A percentile compares a stretch with the other conserved stretches of the same genome.
Evolutionary conservation across 2,113 vertebrate species (phyloP).

Genomic region (Halcyon malimbica): DNA sequence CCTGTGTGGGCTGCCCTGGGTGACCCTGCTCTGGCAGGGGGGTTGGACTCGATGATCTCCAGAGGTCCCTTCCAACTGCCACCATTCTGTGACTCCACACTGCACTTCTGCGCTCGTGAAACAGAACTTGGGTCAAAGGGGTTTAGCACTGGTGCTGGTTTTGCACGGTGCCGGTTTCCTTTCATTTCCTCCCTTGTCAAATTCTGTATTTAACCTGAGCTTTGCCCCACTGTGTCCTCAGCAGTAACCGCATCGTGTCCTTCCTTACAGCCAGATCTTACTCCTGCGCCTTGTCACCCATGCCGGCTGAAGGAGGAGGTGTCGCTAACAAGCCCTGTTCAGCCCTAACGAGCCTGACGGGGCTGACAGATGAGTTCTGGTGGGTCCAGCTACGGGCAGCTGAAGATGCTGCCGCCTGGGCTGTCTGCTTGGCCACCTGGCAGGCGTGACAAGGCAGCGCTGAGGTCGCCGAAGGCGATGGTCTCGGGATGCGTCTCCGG

Average conservation of each 20-base stretch:
- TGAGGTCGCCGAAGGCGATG: neutral
- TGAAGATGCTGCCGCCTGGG: neutral
- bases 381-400: neutral
- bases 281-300: neutral
- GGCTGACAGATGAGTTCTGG: neutral
- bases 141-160: neutral
- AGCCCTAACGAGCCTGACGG: neutral
- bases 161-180: neutral
- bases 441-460: accelerated
- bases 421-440: neutral
- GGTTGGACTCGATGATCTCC: too few species aligned
- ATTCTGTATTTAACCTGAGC: neutral
- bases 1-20: too few species aligned
- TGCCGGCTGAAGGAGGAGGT: neutral
- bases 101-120: neutral
- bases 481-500: neutral
- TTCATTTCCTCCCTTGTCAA: neutral
- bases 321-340: neutral
- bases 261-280: neutral
- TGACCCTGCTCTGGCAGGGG: too few species aligned
- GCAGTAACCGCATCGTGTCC: neutral
- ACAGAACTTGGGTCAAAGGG: neutral
- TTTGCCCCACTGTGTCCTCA: neutral
- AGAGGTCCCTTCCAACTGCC: too few species aligned
- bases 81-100: too few species aligned